Evolutionary conservation across 2,113 vertebrate species (phyloP).

Genomic region (Vanacampus margaritifer): DNA sequence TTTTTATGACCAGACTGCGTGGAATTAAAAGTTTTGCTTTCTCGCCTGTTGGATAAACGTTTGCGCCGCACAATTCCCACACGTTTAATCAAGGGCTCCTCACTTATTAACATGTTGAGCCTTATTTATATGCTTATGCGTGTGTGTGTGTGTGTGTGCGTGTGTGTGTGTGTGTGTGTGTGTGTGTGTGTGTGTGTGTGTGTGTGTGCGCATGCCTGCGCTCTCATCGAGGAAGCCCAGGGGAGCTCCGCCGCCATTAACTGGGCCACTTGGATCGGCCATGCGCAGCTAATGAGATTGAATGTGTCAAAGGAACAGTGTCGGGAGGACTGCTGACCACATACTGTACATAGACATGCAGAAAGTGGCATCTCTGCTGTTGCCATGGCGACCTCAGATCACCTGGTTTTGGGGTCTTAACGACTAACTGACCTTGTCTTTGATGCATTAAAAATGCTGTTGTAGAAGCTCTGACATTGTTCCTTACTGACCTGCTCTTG

Average conservation of each 20-base stretch:
- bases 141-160: not conserved
- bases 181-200: not conserved
- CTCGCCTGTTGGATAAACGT: not conserved
- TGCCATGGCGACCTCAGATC: not conserved
- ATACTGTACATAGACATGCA: no score
- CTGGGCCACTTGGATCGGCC: slow-evolving; percentile 54
- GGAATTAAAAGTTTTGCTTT: slow-evolving; percentile 22
- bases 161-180: not conserved
- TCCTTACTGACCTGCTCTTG: not conserved
- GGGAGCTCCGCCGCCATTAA: slow-evolving; percentile 36
- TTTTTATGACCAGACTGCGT: slow-evolving; percentile 21
- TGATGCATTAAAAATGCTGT: not conserved
- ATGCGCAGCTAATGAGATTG: slow-evolving; percentile 59
- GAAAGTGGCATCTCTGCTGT: not conserved
- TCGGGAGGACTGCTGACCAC: slow-evolving; percentile 16
- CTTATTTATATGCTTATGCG: slow-evolving; percentile 6
- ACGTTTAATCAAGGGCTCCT: not conserved
- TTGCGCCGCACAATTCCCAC: not conserved
- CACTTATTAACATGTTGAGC: slow-evolving; percentile 1
- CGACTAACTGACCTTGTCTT: not conserved
- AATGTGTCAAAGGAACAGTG: slow-evolving; percentile 43
- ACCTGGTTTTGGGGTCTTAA: not conserved
- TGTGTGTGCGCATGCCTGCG: slow-evolving; percentile 15
- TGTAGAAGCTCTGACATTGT: not conserved
- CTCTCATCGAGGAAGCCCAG: slow-evolving; percentile 38